Conservation (phyloP, 2,113 vertebrate species). For the Perccottus glenii region DNA sequence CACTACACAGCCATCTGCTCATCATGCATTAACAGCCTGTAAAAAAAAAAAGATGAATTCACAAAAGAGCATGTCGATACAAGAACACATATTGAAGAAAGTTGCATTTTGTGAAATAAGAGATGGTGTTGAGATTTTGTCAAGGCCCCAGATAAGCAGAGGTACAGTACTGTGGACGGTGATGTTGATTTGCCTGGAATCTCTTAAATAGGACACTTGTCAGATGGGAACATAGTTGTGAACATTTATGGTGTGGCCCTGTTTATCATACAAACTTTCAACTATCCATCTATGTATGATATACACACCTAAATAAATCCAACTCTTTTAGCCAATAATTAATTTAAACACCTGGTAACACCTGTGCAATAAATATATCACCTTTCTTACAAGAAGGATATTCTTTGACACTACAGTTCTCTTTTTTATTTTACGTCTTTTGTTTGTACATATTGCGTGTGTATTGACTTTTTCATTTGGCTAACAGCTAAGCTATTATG, state of each 20-base stretch:
- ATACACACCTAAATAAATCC: too few species aligned
- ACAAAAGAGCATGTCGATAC: not conserved
- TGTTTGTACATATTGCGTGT: too few species aligned
- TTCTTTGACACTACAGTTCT: too few species aligned
- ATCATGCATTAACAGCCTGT: conserved; percentile 1
- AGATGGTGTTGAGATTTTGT: not conserved
- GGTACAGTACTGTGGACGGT: not conserved
- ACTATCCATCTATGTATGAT: too few species aligned
- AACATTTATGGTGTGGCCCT: not conserved
- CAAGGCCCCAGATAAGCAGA: not conserved
- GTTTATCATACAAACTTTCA: not conserved
- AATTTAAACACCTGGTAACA: too few species aligned
- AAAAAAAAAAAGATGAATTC: not conserved
- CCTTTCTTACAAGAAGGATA: too few species aligned
- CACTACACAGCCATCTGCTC: conserved; percentile 29
- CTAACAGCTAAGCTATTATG: too few species aligned
- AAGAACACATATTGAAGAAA: not conserved
- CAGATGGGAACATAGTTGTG: not conserved
- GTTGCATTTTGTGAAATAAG: conserved; percentile 4
- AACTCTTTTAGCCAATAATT: too few species aligned
- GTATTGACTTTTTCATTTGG: too few species aligned
- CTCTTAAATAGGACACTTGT: not conserved
- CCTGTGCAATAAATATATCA: too few species aligned
- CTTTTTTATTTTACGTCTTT: too few species aligned
- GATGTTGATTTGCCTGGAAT: not conserved